A percentile compares a stretch with the other conserved stretches of the same genome.
Evolutionary conservation across 1,140 invertebrate species (phyloP).

Genomic region (Papilio glaucus): DNA sequence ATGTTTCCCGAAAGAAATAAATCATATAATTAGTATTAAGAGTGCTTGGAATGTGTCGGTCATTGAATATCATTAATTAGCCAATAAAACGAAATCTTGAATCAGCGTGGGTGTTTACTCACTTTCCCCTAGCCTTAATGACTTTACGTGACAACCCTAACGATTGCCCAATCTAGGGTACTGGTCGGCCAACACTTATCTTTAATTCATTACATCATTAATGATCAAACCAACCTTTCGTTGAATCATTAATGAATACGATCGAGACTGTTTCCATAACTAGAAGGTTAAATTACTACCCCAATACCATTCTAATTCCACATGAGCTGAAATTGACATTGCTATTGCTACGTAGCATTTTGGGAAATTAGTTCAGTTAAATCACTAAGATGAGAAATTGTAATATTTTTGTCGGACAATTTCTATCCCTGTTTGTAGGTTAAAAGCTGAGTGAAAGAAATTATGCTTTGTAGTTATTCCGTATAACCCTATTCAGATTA

Average conservation of each 20-base stretch:
- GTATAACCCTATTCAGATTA: too few relatives aligned
- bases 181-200: conserved; percentile 33
- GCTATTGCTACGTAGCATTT: not conserved
- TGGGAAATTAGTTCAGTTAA: not conserved
- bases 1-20: not conserved
- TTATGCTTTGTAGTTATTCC: too few relatives aligned
- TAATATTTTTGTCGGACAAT: too few relatives aligned
- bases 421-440: too few relatives aligned
- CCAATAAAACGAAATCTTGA: conserved; percentile 6
- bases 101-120: conserved; percentile 14
- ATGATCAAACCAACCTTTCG: conserved; percentile 40
- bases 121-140: conserved; percentile 16
- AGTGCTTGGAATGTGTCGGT: not conserved
- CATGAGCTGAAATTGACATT: not conserved
- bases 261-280: conserved; percentile 31
- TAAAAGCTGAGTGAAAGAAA: too few relatives aligned
- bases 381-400: too few relatives aligned
- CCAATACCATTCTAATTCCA: conserved; percentile 9
- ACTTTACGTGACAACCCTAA: conserved; percentile 36
- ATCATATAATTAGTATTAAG: conserved; percentile 21
- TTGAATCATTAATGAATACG: conserved; percentile 46
- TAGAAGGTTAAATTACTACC: conserved; percentile 10
- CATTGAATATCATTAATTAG: conserved; percentile 26
- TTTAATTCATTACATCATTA: conserved; percentile 49
- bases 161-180: conserved; percentile 32